Evolutionary conservation across 2,113 vertebrate genomes (phyloP).

Genomic region (Actenoides hombroni): DNA sequence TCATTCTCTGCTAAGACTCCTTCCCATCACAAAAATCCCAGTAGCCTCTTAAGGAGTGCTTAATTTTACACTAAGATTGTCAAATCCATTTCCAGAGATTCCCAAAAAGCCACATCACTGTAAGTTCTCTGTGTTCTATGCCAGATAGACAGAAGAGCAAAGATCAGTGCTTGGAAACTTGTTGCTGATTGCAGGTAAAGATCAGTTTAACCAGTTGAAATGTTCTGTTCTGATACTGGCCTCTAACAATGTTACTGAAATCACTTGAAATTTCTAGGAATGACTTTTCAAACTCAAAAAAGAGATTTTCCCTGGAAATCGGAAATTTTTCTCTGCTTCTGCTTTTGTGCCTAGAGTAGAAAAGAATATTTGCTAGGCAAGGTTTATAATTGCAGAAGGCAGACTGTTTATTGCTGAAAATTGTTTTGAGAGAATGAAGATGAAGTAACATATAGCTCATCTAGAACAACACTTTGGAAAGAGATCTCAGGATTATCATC

Average conservation of each 20-base stretch:
- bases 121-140: neutral
- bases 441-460: neutral
- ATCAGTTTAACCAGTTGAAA: neutral
- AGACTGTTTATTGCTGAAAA: neutral
- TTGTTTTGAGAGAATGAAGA: neutral
- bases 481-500: neutral
- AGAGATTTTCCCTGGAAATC: neutral
- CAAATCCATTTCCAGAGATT: neutral
- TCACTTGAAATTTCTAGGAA: neutral
- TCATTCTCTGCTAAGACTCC: neutral
- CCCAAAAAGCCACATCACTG: neutral
- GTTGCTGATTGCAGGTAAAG: neutral
- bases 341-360: neutral
- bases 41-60: neutral
- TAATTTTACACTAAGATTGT: neutral
- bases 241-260: neutral
- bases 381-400: neutral
- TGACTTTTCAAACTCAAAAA: neutral
- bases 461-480: neutral
- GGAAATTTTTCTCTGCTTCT: neutral
- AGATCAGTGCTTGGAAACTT: neutral
- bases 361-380: neutral
- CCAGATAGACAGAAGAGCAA: neutral
- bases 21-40: neutral
- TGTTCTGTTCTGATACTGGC: neutral